Evolutionary conservation across 2,888 invertebrate species (phyloP).

Genomic region (Hermodice carunculata): DNA sequence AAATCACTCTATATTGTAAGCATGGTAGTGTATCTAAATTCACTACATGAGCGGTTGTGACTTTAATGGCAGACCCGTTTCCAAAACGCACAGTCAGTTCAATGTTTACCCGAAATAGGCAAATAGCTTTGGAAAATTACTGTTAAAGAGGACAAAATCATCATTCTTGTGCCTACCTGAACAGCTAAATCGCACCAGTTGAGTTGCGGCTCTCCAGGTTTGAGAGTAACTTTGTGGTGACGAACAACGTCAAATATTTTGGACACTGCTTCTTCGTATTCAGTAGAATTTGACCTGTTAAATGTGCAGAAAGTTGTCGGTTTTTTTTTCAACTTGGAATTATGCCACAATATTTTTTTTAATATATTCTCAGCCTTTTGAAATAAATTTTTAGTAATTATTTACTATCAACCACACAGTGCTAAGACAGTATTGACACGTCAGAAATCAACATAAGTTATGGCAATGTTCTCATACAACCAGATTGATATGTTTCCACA

Average conservation of each 20-base stretch:
- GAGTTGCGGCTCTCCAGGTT: constrained; percentile 35
- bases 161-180: constrained; percentile 29
- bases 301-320: not conserved
- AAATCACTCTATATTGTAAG: not conserved
- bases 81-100: not conserved
- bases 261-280: constrained; percentile 36
- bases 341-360: too few relatives aligned
- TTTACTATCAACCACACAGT: too few relatives aligned
- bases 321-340: too few relatives aligned
- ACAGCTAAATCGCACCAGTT: constrained; percentile 43
- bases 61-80: not conserved
- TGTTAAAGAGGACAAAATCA: not conserved
- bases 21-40: not conserved
- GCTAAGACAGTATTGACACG: too few relatives aligned
- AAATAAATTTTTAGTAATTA: too few relatives aligned
- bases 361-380: too few relatives aligned
- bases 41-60: not conserved
- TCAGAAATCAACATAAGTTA: too few relatives aligned
- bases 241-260: constrained; percentile 30
- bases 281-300: constrained; percentile 32
- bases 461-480: too few relatives aligned
- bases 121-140: not conserved
- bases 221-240: constrained; percentile 29
- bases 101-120: not conserved
- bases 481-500: too few relatives aligned